Evolutionary conservation across 2,113 vertebrate species (phyloP).

Genomic region (Balaeniceps rex): DNA sequence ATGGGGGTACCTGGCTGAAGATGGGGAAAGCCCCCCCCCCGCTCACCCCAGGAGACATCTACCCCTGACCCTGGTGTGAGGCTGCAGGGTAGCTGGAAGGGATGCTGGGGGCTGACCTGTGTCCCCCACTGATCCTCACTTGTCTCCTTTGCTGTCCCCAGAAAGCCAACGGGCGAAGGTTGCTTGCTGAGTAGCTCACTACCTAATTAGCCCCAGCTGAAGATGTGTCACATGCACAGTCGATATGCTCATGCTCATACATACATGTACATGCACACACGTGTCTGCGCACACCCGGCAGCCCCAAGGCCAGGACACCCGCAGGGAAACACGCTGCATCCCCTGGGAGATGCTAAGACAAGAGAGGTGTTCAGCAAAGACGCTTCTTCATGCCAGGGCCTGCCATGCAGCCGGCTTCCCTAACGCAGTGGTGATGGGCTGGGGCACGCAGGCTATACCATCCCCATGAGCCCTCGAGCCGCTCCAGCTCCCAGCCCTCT

Average conservation of each 20-base stretch:
- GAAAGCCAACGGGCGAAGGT: not conserved
- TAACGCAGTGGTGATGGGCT: not conserved
- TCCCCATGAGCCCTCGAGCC: not conserved
- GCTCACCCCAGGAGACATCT: not conserved
- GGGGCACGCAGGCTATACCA: not conserved
- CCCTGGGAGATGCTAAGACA: not conserved
- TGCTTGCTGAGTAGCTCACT: not conserved
- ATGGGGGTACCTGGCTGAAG: not conserved
- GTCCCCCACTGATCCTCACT: not conserved
- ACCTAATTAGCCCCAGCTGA: not conserved
- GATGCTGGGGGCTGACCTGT: too few species aligned
- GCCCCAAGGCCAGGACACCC: not conserved
- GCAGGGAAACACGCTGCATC: not conserved
- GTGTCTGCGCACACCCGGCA: not conserved
- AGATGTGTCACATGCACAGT: not conserved
- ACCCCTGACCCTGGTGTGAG: not conserved
- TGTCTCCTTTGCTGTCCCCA: not conserved
- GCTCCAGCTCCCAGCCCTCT: not conserved
- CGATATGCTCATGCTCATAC: not conserved
- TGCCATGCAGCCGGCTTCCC: not conserved
- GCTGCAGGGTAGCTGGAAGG: not conserved
- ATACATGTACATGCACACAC: not conserved
- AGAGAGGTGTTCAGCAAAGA: not conserved
- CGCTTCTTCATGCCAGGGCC: constrained; percentile 26
- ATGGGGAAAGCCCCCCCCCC: not conserved